phyloP scores from a whole-genome alignment of 2,797 vertebrate genomes.

The Champsocephalus esox region DNA sequence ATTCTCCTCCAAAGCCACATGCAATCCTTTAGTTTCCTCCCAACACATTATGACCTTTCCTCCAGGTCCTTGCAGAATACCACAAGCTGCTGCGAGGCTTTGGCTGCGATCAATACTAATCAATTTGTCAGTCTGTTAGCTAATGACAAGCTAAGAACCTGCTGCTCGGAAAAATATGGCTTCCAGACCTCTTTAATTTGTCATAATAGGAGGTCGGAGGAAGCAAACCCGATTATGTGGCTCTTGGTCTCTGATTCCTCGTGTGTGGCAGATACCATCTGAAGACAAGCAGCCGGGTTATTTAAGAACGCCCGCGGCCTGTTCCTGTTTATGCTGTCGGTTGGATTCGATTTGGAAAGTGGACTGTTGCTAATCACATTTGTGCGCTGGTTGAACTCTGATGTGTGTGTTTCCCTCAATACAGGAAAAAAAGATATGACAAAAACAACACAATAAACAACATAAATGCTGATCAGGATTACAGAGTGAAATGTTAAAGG shows the following conservation, averaged over 20 bases:
- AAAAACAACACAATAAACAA: too few relatives aligned
- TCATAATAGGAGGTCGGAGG: constrained; percentile 84
- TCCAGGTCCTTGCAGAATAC: constrained; percentile 67
- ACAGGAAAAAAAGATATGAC: too few relatives aligned
- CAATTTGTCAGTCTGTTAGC: constrained; percentile 87
- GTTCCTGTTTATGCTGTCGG: too few relatives aligned
- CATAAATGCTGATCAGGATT: too few relatives aligned
- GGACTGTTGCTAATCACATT: too few relatives aligned
- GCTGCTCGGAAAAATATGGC: constrained; percentile 79
- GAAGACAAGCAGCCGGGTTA: too few relatives aligned
- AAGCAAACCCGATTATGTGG: constrained; percentile 82
- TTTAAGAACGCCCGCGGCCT: too few relatives aligned
- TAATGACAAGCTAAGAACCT: constrained; percentile 84
- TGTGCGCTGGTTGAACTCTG: too few relatives aligned
- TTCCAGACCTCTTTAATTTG: constrained; percentile 88
- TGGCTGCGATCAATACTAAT: constrained; percentile 85
- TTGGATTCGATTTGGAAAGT: too few relatives aligned
- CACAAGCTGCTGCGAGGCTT: constrained; percentile 61
- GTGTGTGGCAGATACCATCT: too few relatives aligned
- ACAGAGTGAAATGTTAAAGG: too few relatives aligned
- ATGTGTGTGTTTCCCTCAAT: too few relatives aligned
- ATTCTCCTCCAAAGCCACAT: constrained; percentile 37
- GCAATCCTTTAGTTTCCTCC: constrained; percentile 66
- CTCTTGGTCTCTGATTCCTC: constrained; percentile 33
- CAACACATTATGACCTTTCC: constrained; percentile 78